A percentile compares a stretch with the other conserved stretches of the same genome.
These are phyloP conservation scores for Anagrus nilaparvatae DNA, from an alignment of 1,140 invertebrate genomes.

Conservation along the genomic window DNA sequence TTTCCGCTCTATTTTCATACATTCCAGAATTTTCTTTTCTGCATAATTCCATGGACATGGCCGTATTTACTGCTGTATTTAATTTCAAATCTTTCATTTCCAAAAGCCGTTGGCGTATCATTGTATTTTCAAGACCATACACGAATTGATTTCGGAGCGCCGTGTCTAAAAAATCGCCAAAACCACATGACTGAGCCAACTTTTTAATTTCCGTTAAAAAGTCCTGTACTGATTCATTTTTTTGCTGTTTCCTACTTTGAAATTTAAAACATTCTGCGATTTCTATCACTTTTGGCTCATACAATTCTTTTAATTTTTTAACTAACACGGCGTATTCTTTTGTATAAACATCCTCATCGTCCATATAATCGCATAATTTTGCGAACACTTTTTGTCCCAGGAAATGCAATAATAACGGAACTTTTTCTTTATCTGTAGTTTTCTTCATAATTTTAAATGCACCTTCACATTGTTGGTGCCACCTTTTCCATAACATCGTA, in stretches of 20 bases:
- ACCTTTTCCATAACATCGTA: no score
- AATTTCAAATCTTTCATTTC: not conserved
- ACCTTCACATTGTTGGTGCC: no score
- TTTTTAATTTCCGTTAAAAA: not conserved
- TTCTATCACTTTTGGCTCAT: not conserved
- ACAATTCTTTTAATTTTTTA: not conserved
- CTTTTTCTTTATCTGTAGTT: not conserved
- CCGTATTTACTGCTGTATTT: not conserved
- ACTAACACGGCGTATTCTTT: not conserved
- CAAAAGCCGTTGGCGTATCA: not conserved
- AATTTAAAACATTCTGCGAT: not conserved
- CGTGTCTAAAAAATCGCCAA: not conserved
- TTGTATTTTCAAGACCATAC: not conserved
- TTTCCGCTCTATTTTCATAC: not conserved
- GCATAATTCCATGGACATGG: not conserved
- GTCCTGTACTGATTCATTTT: not conserved
- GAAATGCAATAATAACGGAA: not conserved
- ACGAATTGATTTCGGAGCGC: not conserved
- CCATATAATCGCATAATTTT: not conserved
- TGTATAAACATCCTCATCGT: not conserved
- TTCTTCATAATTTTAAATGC: not conserved
- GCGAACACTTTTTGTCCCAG: no score
- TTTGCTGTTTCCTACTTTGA: not conserved
- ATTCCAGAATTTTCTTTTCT: not conserved
- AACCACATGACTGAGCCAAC: not conserved